Evolutionary conservation across 2,888 invertebrate species (phyloP), one percentile per base, ranked within the genome.

Genomic region (Melangyna quadrimaculata): DNA sequence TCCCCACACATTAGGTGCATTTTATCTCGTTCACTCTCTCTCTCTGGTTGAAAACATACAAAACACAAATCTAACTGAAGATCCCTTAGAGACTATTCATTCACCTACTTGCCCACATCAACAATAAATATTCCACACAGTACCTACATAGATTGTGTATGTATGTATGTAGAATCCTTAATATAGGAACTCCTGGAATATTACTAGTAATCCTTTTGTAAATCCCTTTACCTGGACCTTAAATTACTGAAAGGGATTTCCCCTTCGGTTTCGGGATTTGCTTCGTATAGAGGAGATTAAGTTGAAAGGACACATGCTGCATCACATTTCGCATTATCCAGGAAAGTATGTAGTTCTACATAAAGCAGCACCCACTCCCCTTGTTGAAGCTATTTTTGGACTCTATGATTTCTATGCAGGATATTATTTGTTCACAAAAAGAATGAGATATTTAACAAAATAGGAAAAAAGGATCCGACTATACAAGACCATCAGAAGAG

Each of bases 271-370:
- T 73, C 43, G 43, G 82, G 78, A 67, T 78, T 82, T 59, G 61
- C 27, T 59, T 61, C 59, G 75, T 69, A 35, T 37, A 59, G 35
- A 73, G 81, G 63, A 86, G 86, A 86, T 86, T 86, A 86, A 73
- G 81, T 73, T 81, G 81, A 86, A 86, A 81, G 81, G 86, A 86
- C 86, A 86, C 80, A 86, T 77, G 86, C 77, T 86, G 86, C 86
- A 81, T 81, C 86, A 81, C 77, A 81, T 77, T 77, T 70, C 69
- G 72, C 70, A 80, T 80, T 78, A 86, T 78, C 75, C 40, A 32
- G 63, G 6, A 61, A 14, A 40, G 61, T 48, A 48, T 45, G 65
- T 51, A 59, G 35, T 40, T n/a, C 9, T 53, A 37, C 51, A 55
- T 29, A 55, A n/a, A 55, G 17, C 19, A n/a, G 1, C 22, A 55